phyloP scores from a whole-genome alignment of 2,888 invertebrate genomes.

The Synergus itoensis region DNA sequence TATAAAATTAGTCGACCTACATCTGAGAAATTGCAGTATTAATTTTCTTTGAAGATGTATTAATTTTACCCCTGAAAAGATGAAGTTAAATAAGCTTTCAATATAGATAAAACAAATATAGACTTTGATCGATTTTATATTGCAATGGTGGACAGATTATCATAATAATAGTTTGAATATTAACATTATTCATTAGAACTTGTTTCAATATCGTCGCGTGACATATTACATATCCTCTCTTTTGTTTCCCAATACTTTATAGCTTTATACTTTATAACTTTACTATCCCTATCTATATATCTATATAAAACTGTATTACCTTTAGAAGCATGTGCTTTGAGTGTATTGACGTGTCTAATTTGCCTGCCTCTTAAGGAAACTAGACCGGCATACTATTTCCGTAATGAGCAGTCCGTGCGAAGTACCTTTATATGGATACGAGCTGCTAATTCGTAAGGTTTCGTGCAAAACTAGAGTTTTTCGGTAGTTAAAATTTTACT shows the following conservation, averaged over 20 bases:
- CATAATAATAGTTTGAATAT: background rate
- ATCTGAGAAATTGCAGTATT: background rate
- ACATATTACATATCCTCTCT: background rate
- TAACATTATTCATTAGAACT: background rate
- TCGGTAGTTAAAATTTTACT: background rate
- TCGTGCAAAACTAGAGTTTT: background rate
- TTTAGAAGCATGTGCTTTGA: conserved; percentile 19
- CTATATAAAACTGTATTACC: background rate
- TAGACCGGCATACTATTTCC: conserved; percentile 15
- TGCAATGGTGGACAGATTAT: background rate
- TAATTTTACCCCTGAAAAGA: background rate
- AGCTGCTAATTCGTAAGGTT: background rate
- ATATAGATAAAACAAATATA: background rate
- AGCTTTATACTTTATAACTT: background rate
- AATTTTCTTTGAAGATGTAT: background rate
- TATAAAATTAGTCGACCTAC: background rate
- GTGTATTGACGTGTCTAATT: conserved; percentile 39
- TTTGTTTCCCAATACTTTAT: background rate
- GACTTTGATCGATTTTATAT: background rate
- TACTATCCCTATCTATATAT: background rate
- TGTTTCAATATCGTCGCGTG: background rate
- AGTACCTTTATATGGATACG: background rate
- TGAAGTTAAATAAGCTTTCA: background rate
- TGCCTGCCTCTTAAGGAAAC: conserved; percentile 8
- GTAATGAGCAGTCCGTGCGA: conserved; percentile 25